Evolutionary conservation across 2,113 vertebrate genomes (phyloP), one percentile per base, ranked within the genome.

Genomic region (Callipepla californica): DNA sequence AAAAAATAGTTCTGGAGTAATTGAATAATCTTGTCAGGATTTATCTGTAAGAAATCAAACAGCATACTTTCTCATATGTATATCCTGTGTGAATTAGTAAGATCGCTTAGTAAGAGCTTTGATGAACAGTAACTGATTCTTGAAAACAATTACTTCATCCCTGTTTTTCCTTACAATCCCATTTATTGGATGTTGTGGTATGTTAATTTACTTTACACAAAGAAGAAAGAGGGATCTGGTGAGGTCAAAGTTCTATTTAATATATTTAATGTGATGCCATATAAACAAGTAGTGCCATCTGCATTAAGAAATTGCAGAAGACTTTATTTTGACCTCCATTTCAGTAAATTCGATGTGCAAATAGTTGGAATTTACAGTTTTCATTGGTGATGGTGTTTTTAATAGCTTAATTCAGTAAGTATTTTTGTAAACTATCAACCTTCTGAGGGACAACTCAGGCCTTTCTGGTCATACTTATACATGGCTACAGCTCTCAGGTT

Each of bases 131-230:
- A 75, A 79, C 42, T 1, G 8, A 8, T 28, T 82, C n/a, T 74
- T 80, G 57, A 80, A 80, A 36, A 68, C 42, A 76, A 61, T 76
- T 81, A n/a, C 30, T 87, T 87, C 40, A 94, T 34, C 34, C 45
- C 65, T 23, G 2, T 5, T 48, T 91, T 95, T 85, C 51, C 61
- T 93, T 75, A 32, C 5, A 45, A 12, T 86, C 12, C 19, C 80
- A 47, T 72, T 94, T 92, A 84, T 65, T 85, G n/a, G 30, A 63
- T 87, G 23, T 28, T 81, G 75, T 65, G 17, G 5, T 63, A 58
- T 58, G 62, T 79, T 89, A 84, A 94, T 79, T 74, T 66, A 42
- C 47, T 82, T 70, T 73, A 55, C 26, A 86, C 23, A 79, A 81
- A 63, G 61, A 90, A 90, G 4, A 89, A 79, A 34, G 25, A 79